These are phyloP conservation scores for Percina caprodes DNA, from an alignment of 2,113 vertebrate species.

Conservation along the genomic window DNA sequence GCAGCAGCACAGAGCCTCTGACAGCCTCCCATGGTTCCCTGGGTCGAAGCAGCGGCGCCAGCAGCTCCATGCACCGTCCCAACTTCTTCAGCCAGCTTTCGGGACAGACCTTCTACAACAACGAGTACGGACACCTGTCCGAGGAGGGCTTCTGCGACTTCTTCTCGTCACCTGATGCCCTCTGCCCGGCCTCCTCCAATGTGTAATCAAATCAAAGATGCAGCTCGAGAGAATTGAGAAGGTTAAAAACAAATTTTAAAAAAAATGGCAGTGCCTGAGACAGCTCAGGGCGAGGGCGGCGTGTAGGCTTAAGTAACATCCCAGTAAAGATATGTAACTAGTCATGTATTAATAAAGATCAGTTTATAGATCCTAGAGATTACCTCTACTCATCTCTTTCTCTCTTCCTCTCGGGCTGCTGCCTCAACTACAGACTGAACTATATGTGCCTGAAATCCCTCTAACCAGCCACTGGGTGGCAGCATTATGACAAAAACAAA, in stretches of 20 bases:
- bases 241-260: neutral
- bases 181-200: conserved; percentile 75
- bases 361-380: conserved; percentile 24
- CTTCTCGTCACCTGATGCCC: conserved; percentile 76
- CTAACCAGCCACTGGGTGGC: conserved; percentile 84
- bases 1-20: conserved; percentile 82
- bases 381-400: conserved; percentile 43
- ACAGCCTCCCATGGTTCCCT: conserved; percentile 74
- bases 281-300: conserved; percentile 12
- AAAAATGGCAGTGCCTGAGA: neutral
- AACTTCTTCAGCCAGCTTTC: conserved; percentile 84
- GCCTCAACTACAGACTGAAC: conserved; percentile 69
- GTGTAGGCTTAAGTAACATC: conserved; percentile 16
- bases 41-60: conserved; percentile 66
- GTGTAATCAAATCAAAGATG: conserved; percentile 68
- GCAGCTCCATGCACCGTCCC: conserved; percentile 69
- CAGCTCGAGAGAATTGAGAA: neutral
- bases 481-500: conserved; percentile 73
- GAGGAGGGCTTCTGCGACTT: conserved; percentile 85
- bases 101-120: conserved; percentile 97
- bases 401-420: conserved; percentile 30
- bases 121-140: conserved; percentile 92
- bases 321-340: conserved; percentile 20
- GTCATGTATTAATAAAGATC: conserved; percentile 26
- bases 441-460: conserved; percentile 60